These are phyloP conservation scores for Hyperoodon ampullatus DNA, from an alignment of 2,113 vertebrate genomes.

Conservation along the genomic window DNA sequence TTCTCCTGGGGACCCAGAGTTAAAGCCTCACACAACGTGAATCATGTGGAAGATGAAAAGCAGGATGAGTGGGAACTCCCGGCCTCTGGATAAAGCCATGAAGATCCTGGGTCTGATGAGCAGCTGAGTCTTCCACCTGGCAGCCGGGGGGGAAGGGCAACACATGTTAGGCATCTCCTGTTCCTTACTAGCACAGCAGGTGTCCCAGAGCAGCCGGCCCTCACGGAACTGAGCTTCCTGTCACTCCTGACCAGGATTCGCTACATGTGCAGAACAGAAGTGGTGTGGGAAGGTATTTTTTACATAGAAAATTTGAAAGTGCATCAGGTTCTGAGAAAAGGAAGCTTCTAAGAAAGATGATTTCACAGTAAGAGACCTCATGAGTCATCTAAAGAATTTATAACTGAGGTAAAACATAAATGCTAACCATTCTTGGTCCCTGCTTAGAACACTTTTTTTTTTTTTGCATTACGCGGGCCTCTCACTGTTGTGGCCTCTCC, in stretches of 20 bases:
- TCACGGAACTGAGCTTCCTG: constrained; percentile 60
- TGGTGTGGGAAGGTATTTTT: background rate
- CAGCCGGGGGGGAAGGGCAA: background rate
- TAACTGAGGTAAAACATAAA: background rate
- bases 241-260: background rate
- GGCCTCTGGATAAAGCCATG: constrained; percentile 16
- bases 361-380: constrained; percentile 43
- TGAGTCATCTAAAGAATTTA: constrained; percentile 26
- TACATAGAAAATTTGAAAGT: constrained; percentile 58
- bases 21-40: constrained; percentile 55
- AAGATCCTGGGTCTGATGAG: background rate
- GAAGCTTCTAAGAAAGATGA: constrained; percentile 61
- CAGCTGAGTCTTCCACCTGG: constrained; percentile 72
- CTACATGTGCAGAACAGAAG: constrained; percentile 21
- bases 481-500: no score
- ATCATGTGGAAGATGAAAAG: constrained; percentile 55
- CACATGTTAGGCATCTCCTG: constrained; percentile 53
- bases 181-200: constrained; percentile 48
- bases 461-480: no score
- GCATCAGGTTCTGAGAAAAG: constrained; percentile 63
- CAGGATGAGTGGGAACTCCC: background rate
- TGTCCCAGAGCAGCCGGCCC: constrained; percentile 1
- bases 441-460: background rate
- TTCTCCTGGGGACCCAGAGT: background rate
- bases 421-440: background rate